phyloP scores from a whole-genome alignment of 2,888 invertebrate genomes.

The Stegana nigrithorax region DNA sequence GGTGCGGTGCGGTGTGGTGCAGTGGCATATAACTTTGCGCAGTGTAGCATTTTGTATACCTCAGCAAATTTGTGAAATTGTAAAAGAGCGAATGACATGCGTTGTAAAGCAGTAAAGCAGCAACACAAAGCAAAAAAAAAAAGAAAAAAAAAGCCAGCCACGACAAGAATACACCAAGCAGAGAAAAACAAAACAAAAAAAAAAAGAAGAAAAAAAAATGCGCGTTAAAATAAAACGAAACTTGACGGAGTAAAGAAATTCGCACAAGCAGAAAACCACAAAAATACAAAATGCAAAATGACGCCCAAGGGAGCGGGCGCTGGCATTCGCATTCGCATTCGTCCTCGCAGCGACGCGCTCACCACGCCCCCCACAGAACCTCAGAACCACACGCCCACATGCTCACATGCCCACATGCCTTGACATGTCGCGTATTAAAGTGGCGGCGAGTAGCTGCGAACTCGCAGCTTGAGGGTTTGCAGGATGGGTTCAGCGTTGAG shows the following conservation, averaged over 20 bases:
- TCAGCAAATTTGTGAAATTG: conserved; percentile 44
- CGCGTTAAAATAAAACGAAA: too few relatives aligned
- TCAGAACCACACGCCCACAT: background rate
- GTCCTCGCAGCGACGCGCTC: too few relatives aligned
- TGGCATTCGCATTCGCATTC: too few relatives aligned
- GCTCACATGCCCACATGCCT: conserved; percentile 30
- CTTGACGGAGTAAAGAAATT: too few relatives aligned
- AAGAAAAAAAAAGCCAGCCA: conserved; percentile 33
- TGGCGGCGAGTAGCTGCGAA: background rate
- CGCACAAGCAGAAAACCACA: conserved; percentile 43
- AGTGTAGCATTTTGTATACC: conserved; percentile 30
- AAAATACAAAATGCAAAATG: conserved; percentile 53
- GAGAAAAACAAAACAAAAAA: conserved; percentile 15
- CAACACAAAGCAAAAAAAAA: conserved; percentile 23
- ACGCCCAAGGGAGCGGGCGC: conserved; percentile 45
- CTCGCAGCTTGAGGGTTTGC: conserved; percentile 29
- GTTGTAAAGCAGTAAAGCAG: conserved; percentile 28
- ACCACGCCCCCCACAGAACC: conserved; percentile 11
- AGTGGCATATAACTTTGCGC: conserved; percentile 45
- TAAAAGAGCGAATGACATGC: conserved; percentile 29
- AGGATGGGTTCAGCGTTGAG: background rate
- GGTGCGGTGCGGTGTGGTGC: too few relatives aligned
- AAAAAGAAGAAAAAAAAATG: conserved; percentile 39
- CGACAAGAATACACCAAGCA: too few relatives aligned
- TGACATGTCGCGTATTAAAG: background rate